Evolutionary conservation across 2,113 vertebrate species (phyloP), one percentile per base, ranked within the genome.

Genomic region (Rhabdomys dilectus): DNA sequence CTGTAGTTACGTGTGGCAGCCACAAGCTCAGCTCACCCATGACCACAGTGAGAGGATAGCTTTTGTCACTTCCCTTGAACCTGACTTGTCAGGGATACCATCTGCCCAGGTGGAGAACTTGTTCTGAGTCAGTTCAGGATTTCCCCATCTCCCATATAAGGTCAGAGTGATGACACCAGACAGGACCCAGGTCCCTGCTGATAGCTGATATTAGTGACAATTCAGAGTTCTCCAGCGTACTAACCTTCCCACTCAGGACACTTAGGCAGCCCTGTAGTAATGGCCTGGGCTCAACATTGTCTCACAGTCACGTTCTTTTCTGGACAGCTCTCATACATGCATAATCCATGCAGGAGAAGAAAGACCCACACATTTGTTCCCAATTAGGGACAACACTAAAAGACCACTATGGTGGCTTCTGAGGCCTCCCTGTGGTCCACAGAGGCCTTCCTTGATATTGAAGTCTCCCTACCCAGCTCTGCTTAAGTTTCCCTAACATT

Each of bases 361-460:
- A 77, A 75, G 48, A 86, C 5, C 12, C 17, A 21, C 60, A 88
- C 0, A 5, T 22, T 36, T 87, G 7, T 4, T 29, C 58, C 48
- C 24, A 60, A 1, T 6, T 29, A 5, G 8, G 45, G 10, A 53
- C 15, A 11, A 34, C 6, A 12, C 68, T 17, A 1, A 58, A 31
- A 31, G 1, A 36, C 31, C 48, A 7, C 66, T 58, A 13, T 0
- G 4, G 13, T 0, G 3, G 15, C 77, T 72, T 68, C 51, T 15
- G 66, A 68, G 76, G 1, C 36, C 45, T 66, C 34, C 34, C 34
- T 48, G 77, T 3, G 62, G 42, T 51, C 39, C 21, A 1, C 31
- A 1, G 26, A 72, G 75, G 89, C 3, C 68, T 51, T 45, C 26
- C 3, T 34, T 29, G 48, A 93, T 8, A 1, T 56, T 16, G 8